Evolutionary conservation across 1,140 invertebrate species (phyloP).

Genomic region (Drosophila burlai): DNA sequence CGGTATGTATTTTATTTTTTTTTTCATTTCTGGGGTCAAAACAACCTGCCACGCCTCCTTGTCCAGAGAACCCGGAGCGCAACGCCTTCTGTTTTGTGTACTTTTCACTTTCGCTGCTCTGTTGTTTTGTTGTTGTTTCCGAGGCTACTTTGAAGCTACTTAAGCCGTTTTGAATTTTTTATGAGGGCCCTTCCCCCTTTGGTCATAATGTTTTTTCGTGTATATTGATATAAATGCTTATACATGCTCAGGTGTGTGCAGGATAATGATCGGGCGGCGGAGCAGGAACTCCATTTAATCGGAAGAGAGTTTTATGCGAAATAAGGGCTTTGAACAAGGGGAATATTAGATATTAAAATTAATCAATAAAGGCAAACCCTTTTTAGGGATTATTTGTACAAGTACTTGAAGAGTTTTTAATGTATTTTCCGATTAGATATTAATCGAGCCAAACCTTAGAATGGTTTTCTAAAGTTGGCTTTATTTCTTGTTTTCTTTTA

Average conservation of each 20-base stretch:
- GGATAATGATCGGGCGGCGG: conserved; percentile 4
- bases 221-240: conserved; percentile 76
- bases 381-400: background rate
- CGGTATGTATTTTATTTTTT: background rate
- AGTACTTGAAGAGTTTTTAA: background rate
- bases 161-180: conserved; percentile 81
- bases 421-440: background rate
- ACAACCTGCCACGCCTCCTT: conserved; percentile 35
- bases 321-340: background rate
- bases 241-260: conserved; percentile 33
- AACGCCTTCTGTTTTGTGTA: conserved; percentile 47
- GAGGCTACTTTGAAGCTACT: conserved; percentile 73
- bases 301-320: conserved; percentile 5
- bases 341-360: background rate
- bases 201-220: conserved; percentile 68
- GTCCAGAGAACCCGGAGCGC: background rate
- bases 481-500: background rate
- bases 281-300: background rate
- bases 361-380: conserved; percentile 11
- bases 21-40: conserved; percentile 32
- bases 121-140: conserved; percentile 31
- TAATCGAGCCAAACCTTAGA: background rate
- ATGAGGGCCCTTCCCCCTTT: conserved; percentile 58
- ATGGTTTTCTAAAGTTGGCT: background rate
- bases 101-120: conserved; percentile 59